Evolutionary conservation across 2,888 invertebrate species (phyloP), one percentile per base, ranked within the genome.

Genomic region (Choreutis nemorana): DNA sequence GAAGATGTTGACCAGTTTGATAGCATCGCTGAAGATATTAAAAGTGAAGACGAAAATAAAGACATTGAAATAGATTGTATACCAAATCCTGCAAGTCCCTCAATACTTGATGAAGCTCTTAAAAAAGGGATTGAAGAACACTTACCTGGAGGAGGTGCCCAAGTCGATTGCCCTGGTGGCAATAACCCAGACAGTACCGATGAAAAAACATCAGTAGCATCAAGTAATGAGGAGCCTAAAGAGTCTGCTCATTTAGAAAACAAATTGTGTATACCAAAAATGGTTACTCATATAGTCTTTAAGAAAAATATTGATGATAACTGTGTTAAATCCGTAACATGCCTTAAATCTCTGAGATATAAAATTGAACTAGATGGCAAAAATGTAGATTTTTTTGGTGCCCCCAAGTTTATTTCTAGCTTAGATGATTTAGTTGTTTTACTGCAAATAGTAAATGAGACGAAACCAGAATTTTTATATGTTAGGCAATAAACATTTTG

Each of bases 361-460:
- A 65, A 42, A 36, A 57, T 80, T 40, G 66, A 68, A 39, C 48
- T 81, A 32, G 56, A 66, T 32, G 72, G 64, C 7, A 73, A 71
- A 42, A 44, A 63, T 36, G 65, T 78, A 28, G 66, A 78, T 41
- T 61, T 80, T 39, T 42, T 79, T 35, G 80, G 79, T 35, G 80
- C 80, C 33, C 80, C 80, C n/a, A 68, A 70, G 45, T 59, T 53
- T 44, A 67, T 80, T 39, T 59, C 66, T 35, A 71, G 59, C 48
- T 49, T 71, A 50, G 77, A 72, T 41, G 80, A 81, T 44, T 55
- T 80, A 40, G 48, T 68, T 57, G 73, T 81, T 38, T 51, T 81
- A 36, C 56, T 81, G 43, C 72, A 80, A 53, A 81, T 81, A 47
- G 78, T 80, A 30, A 64, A 80, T 48, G 78, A 79, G 41, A 71